phyloP scores from a whole-genome alignment of 2,888 invertebrate genomes.

The Athetis lepigone region DNA sequence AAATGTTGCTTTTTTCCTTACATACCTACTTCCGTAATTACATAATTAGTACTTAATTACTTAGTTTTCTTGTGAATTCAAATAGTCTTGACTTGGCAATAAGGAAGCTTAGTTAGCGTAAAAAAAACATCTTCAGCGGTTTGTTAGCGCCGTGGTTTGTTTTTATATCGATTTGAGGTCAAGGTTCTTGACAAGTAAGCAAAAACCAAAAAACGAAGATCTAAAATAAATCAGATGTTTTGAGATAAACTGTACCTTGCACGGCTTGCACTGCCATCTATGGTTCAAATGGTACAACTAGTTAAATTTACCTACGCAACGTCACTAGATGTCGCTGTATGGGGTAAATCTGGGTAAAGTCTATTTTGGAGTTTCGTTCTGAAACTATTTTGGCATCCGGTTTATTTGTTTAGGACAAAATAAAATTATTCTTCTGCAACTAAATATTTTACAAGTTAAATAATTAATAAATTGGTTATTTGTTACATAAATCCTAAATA shows the following conservation, averaged over 20 bases:
- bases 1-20: no score
- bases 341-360: no score
- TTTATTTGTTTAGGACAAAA: background rate
- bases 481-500: no score
- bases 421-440: no score
- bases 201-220: constrained; percentile 4
- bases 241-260: background rate
- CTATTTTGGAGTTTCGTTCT: constrained; percentile 30
- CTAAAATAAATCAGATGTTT: background rate
- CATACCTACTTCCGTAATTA: no score
- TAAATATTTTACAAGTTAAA: no score
- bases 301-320: background rate
- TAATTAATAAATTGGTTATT: no score
- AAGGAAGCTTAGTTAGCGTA: background rate
- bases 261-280: constrained; percentile 30
- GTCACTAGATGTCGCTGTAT: constrained; percentile 35
- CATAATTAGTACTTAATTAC: background rate
- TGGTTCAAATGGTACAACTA: background rate
- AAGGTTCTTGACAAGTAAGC: constrained; percentile 30
- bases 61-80: background rate
- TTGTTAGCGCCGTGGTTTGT: background rate
- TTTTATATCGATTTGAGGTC: constrained; percentile 38
- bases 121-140: background rate
- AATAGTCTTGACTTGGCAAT: background rate
- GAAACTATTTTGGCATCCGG: background rate